phyloP scores from a whole-genome alignment of 2,113 vertebrate species.

The Syngnathus typhle region DNA sequence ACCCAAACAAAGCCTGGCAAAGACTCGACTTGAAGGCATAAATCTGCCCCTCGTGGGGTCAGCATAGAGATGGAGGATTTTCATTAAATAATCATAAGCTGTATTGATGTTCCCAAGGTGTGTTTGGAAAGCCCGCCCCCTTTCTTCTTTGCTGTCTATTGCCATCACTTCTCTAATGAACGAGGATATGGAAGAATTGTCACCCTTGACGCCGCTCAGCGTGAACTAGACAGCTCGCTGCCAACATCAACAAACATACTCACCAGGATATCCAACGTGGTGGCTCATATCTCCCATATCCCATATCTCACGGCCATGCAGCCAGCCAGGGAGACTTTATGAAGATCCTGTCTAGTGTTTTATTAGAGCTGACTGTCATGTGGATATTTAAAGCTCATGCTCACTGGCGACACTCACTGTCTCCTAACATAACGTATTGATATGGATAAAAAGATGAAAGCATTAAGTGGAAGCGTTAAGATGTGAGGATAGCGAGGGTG shows the following conservation, averaged over 20 bases:
- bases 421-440: not conserved
- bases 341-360: constrained; percentile 59
- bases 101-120: constrained; percentile 2
- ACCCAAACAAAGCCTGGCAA: not conserved
- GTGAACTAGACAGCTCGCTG: constrained; percentile 39
- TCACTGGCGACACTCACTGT: constrained; percentile 12
- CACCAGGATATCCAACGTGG: constrained; percentile 24
- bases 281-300: constrained; percentile 58
- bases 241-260: constrained; percentile 36
- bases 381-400: constrained; percentile 28
- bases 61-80: constrained; percentile 3
- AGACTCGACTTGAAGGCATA: not conserved
- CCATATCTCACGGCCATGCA: constrained; percentile 30
- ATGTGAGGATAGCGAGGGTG: not conserved
- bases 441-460: constrained; percentile 8
- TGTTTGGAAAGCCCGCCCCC: not conserved
- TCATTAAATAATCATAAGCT: constrained; percentile 25
- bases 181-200: constrained; percentile 34
- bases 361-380: constrained; percentile 48
- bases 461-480: constrained; percentile 3
- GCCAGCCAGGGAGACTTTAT: constrained; percentile 38
- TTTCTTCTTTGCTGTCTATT: constrained; percentile 11
- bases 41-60: not conserved
- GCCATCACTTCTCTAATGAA: constrained; percentile 30
- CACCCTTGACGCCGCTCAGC: constrained; percentile 35